Percentiles rank a stretch among this genome's conserved stretches.
Conservation (phyloP, 2,888 invertebrate genomes). For the Ethmia dodecea region DNA sequence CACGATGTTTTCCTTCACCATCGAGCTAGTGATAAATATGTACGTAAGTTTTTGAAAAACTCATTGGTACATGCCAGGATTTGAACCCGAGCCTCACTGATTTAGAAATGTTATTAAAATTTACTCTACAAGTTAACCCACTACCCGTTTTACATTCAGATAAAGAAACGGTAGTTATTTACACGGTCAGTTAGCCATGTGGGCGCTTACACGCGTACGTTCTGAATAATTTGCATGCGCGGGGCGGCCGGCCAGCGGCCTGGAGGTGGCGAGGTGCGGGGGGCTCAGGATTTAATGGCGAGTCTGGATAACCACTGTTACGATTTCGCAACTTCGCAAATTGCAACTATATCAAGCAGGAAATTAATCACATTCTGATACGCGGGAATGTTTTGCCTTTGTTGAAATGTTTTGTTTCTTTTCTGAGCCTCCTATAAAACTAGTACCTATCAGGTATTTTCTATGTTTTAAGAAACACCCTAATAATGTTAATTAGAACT, state of each 20-base stretch:
- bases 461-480: too few species aligned
- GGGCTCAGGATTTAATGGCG: constrained; percentile 42
- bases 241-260: constrained; percentile 18
- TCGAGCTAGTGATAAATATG: too few species aligned
- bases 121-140: not conserved
- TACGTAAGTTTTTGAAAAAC: too few species aligned
- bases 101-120: not conserved
- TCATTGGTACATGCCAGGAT: too few species aligned
- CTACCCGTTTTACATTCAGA: constrained; percentile 28
- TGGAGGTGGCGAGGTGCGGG: constrained; percentile 2
- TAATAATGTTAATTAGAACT: too few species aligned
- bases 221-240: constrained; percentile 59
- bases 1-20: too few species aligned
- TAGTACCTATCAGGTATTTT: too few species aligned
- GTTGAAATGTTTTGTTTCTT: constrained; percentile 5
- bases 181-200: constrained; percentile 46
- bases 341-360: constrained; percentile 34
- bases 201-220: constrained; percentile 48
- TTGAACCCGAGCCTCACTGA: too few species aligned
- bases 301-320: constrained; percentile 42
- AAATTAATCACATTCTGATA: too few species aligned
- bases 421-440: too few species aligned
- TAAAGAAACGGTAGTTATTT: constrained; percentile 31
- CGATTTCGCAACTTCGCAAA: constrained; percentile 43
- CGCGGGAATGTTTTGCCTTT: constrained; percentile 9